Evolutionary conservation across 2,888 invertebrate genomes (phyloP).

Genomic region (Xestia c-nigrum): DNA sequence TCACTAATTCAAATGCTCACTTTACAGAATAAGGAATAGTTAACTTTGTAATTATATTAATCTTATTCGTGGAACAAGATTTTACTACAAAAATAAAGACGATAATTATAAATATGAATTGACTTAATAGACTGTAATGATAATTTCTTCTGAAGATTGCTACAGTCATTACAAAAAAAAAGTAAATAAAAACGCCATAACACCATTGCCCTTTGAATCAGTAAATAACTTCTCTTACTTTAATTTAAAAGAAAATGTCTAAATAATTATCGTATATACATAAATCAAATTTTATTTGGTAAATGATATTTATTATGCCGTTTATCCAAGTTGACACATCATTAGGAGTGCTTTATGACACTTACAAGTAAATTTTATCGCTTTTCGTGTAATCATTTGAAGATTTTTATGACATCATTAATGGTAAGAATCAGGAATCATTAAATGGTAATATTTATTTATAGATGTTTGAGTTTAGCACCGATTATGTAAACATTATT

Average conservation of each 20-base stretch:
- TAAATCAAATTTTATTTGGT: constrained; percentile 29
- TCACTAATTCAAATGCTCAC: neutral
- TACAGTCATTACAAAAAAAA: neutral
- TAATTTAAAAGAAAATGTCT: constrained; percentile 10
- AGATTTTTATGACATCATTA: constrained; percentile 63
- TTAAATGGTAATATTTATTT: constrained; percentile 50
- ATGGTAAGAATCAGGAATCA: constrained; percentile 50
- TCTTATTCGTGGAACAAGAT: neutral
- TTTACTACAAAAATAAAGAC: too few species aligned
- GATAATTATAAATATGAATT: too few species aligned
- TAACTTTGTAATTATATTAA: neutral
- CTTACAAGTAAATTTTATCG: constrained; percentile 60
- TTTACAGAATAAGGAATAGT: neutral
- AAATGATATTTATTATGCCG: constrained; percentile 32
- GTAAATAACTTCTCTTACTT: neutral
- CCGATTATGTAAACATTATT: constrained; percentile 6
- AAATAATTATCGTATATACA: constrained; percentile 13
- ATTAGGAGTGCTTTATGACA: constrained; percentile 58
- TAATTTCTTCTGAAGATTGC: neutral
- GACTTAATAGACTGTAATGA: neutral
- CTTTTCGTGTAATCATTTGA: constrained; percentile 46
- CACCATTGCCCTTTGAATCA: neutral
- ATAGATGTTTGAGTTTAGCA: constrained; percentile 18
- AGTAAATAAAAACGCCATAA: neutral
- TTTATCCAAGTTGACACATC: constrained; percentile 43